Base-by-base conservation (phyloP, 2,797 vertebrate genomes). In the Xiphorhynchus erythropygius region DNA sequence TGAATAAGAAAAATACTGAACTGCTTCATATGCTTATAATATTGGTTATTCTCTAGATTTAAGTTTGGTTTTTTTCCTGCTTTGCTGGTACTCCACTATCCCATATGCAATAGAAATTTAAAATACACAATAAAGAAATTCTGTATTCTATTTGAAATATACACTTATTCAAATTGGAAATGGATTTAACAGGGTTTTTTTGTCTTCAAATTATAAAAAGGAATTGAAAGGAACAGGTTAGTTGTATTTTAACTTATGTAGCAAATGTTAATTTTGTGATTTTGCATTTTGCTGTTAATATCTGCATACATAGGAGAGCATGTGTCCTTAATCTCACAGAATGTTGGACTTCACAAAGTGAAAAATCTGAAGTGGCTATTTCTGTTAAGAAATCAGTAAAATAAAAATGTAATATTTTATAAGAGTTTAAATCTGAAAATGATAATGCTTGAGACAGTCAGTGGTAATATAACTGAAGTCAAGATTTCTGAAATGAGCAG, bases 131-230 rank as follows among this genome's bases (percentile, higher is more conserved):
- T 3, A 49, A 65, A 41, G 33, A 55, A 76, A 89, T 73, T 22
- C 4, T 8, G 25, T 37, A n/a, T 28, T 50, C 2, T n/a, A 42
- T 37, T 82, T 70, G 18, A 81, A 70, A 25, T 27, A 47, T 27
- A 18, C 4, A 46, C 39, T 55, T 59, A 44, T 39, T 55, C 12
- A 60, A 59, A 52, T 10, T 39, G 16, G 8, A 59, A 88, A 75
- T 33, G 2, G 8, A 67, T 68, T 77, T n/a, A 64, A 30, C 15
- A 50, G 9, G 1, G 1, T 1, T 11, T 65, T 1, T 18, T 62
- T 50, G 9, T 30, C 7, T 57, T 70, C 49, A 79, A 35, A 82
- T 30, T 55, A 49, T 42, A 15, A 62, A 67, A 81, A 70, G 6
- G 5, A 67, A 59, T 14, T 33, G 14, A 19, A 84, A 80, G 25